A percentile compares a stretch with the other conserved stretches of the same genome.
These are phyloP conservation scores for Zosterops borbonicus DNA, from an alignment of 2,113 vertebrate genomes.

Conservation along the genomic window DNA sequence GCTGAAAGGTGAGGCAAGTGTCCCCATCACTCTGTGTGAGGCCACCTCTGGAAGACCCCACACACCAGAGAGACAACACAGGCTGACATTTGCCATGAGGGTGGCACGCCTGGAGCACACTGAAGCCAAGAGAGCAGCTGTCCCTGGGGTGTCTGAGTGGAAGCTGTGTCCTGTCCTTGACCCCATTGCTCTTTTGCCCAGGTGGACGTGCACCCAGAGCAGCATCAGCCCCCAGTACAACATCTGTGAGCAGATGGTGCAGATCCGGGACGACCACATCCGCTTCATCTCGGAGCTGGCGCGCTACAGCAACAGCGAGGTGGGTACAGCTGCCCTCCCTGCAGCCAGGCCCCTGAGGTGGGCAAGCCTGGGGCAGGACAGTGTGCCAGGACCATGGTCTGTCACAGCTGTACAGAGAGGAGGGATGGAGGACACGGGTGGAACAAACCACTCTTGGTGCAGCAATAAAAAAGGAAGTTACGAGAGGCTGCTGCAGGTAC, in stretches of 20 bases:
- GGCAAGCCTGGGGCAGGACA: neutral
- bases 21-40: neutral
- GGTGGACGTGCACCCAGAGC: constrained; percentile 99
- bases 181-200: constrained; percentile 67
- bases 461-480: neutral
- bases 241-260: constrained; percentile 99
- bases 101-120: neutral
- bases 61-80: neutral
- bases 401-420: neutral
- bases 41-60: neutral
- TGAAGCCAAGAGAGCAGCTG: neutral
- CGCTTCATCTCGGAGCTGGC: constrained; percentile 98
- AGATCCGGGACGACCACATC: constrained; percentile 98
- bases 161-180: neutral
- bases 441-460: neutral
- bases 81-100: neutral
- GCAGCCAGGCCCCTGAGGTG: fast-evolving
- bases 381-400: neutral
- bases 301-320: constrained; percentile 98
- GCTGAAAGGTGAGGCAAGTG: neutral
- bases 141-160: neutral
- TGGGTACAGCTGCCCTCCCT: neutral
- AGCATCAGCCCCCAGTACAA: constrained; percentile 99
- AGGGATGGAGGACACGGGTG: neutral
- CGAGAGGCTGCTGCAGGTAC: neutral